Conservation (phyloP, 53 echinoderm and acorn worm genomes). For the Astropecten irregularis region DNA sequence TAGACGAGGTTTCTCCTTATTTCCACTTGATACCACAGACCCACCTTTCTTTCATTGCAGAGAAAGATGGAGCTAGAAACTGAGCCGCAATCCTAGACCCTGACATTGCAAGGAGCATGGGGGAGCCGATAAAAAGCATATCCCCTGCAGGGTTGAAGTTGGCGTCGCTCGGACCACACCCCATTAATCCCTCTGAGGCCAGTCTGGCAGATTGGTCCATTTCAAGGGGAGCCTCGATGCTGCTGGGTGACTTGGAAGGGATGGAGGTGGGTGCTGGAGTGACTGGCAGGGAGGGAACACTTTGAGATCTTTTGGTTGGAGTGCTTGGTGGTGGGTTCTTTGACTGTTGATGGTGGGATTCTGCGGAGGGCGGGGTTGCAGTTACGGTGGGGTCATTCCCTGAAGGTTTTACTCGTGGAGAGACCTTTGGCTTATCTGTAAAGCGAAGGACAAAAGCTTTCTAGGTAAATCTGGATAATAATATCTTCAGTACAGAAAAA, state of each 20-base stretch:
- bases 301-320: constrained; percentile 12
- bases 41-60: constrained; percentile 59
- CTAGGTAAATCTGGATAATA: no score
- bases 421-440: background rate
- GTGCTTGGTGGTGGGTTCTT: background rate
- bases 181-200: no score
- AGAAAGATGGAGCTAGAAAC: constrained; percentile 23
- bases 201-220: background rate
- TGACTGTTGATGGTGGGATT: background rate
- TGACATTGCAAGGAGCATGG: constrained; percentile 23
- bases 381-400: background rate
- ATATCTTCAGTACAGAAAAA: no score
- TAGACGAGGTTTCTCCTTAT: no score
- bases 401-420: background rate
- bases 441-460: no score
- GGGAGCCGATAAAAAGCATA: background rate
- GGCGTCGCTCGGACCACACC: no score
- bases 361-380: background rate
- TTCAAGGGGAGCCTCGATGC: background rate
- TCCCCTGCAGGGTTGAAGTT: constrained; percentile 1
- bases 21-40: no score
- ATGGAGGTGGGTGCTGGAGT: background rate
- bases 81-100: constrained; percentile 26
- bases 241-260: constrained; percentile 5
- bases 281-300: background rate